Evolutionary conservation across 2,888 invertebrate species (phyloP).

Genomic region (Stenodera caucasica): DNA sequence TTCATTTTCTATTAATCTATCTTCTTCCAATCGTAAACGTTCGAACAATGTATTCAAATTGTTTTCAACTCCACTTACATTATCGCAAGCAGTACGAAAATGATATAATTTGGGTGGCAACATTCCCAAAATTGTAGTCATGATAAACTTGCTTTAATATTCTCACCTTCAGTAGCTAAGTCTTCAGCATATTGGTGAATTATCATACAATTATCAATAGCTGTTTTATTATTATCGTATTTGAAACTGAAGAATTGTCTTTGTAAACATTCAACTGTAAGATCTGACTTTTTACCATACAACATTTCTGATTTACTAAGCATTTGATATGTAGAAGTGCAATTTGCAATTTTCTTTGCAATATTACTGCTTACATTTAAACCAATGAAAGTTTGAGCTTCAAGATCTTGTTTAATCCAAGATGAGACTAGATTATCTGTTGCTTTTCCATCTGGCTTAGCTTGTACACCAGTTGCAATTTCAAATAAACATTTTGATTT

Average conservation of each 20-base stretch:
- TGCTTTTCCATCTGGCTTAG: not conserved
- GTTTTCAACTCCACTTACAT: constrained; percentile 2
- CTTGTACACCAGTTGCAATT: not conserved
- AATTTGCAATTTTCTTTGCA: constrained; percentile 35
- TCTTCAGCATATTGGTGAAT: not conserved
- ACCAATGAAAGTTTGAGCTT: constrained; percentile 39
- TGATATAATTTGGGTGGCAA: not conserved
- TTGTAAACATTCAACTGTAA: too few species aligned
- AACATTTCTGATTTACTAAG: not conserved
- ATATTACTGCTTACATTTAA: constrained; percentile 35
- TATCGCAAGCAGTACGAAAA: constrained; percentile 4
- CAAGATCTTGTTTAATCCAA: constrained; percentile 37
- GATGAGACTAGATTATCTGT: not conserved
- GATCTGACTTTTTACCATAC: not conserved
- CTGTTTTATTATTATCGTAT: too few species aligned
- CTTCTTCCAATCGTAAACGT: constrained; percentile 4
- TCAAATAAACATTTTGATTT: not conserved
- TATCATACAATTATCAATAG: not conserved
- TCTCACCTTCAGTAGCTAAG: not conserved
- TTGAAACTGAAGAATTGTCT: too few species aligned
- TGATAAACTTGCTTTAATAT: not conserved
- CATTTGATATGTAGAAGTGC: constrained; percentile 27
- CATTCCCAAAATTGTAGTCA: not conserved
- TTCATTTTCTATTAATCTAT: not conserved
- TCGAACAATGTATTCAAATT: not conserved